Conservation (phyloP, 2,797 vertebrate species). For the Gymnoscopelus microlampas region DNA sequence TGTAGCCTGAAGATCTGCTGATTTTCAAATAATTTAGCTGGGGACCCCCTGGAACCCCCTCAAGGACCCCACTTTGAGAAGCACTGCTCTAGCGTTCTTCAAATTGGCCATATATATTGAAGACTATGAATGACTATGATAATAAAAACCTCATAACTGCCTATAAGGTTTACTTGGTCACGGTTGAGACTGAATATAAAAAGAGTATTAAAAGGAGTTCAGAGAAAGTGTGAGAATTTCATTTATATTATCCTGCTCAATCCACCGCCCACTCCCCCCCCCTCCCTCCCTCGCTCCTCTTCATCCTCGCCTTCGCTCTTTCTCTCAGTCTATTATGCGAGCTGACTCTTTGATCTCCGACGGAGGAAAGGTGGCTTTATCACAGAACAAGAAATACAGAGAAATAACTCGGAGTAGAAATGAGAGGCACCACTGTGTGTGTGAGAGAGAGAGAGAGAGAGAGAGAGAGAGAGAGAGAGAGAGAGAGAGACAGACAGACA, state of each 20-base stretch:
- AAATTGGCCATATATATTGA: constrained; percentile 8
- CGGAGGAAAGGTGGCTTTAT: constrained; percentile 67
- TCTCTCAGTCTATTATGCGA: constrained; percentile 60
- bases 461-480: constrained; percentile 27
- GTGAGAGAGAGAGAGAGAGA: constrained; percentile 14
- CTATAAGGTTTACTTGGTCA: constrained; percentile 58
- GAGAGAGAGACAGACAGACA: constrained; percentile 25
- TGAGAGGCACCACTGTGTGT: not conserved
- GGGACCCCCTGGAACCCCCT: too few relatives aligned
- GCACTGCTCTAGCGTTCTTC: not conserved
- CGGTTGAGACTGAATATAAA: constrained; percentile 44
- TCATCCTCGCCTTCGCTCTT: constrained; percentile 18
- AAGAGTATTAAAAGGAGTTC: constrained; percentile 62
- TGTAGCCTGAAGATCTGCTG: too few relatives aligned
- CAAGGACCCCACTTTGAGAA: too few relatives aligned
- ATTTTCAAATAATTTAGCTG: too few relatives aligned
- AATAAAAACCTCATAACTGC: constrained; percentile 21
- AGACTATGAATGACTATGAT: constrained; percentile 41
- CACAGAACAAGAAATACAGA: constrained; percentile 63
- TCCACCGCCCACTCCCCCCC: constrained; percentile 23
- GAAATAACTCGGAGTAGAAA: constrained; percentile 27
- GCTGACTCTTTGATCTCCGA: constrained; percentile 68
- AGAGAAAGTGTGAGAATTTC: constrained; percentile 58
- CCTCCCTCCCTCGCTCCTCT: not conserved
- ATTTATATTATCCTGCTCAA: constrained; percentile 62